Base-by-base conservation (phyloP, 2,797 vertebrate genomes). In the Poecilia gillii region DNA sequence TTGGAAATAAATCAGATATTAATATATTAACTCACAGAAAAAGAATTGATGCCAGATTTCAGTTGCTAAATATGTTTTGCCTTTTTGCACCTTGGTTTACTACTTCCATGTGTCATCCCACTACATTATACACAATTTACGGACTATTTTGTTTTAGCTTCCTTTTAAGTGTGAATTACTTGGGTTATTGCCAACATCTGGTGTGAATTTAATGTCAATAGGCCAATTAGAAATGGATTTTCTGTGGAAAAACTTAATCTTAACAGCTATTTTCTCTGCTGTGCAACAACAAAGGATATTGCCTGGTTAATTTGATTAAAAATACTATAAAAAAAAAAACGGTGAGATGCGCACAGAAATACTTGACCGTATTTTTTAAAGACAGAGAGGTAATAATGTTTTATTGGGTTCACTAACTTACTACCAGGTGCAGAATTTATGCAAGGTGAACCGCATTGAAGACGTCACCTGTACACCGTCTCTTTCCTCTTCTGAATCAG, bases 401-500 rank as follows among this genome's bases (percentile, higher is more conserved):
- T 66, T 73, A 47, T 45, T 5, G 75, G 73, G 74, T 77, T 77
- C 80, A 31, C 81, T 81, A 85, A 88, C 84, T 74, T 74, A 47
- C 74, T 84, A 84, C 86, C 85, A 74, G 88, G 84, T 78, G 86
- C 83, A 83, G 53, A 87, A 80, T 83, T 80, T 85, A 81, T 82
- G 72, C 83, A 75, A 85, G 78, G 72, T 75, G 72, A 85, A 75
- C 78, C 70, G 76, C 74, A 23, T 64, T 64, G 83, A 88, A 89
- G 82, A 87, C 73, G 45, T 46, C 47, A 59, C 49, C 55, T 5
- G 39, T n/a, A 57, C 72, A 73, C 81, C 80, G 79, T 85, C 87
- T 85, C 79, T 80, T 25, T 87, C 78, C 83, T 82, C 90, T 90
- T 92, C 83, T 88, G 90, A 91, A 84, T 92, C 90, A 81, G 94